Base-by-base conservation (phyloP, 2,797 vertebrate species). In the Mallotus villosus region DNA sequence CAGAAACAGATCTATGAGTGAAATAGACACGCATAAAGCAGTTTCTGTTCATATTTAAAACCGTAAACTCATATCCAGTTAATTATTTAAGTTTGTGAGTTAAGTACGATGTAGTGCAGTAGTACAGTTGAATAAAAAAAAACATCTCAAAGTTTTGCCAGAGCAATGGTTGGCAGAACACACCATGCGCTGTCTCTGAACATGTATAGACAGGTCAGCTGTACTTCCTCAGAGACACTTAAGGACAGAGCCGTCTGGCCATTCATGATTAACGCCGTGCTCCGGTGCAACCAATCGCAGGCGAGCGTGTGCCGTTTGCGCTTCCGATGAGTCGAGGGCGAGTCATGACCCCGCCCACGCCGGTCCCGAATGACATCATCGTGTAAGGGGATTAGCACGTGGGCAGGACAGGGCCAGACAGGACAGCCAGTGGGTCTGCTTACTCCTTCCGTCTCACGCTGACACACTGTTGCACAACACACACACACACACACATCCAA, bases 391-490 rank as follows among this genome's bases (percentile, higher is more conserved):
- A 90, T 92, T 90, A 24, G 51, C 55, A 46, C 3, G 41, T 51
- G 49, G 21, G 63, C 37, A 27, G 77, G 75, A 78, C 76, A 68
- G 81, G 76, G 78, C 78, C 68, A 79, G 58, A 8, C 66, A 55
- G 49, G 77, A 84, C 79, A 76, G 78, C 78, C 81, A 70, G 78
- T 19, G 3, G 83, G 76, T 82, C 76, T n/a, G 29, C 81, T 79
- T 86, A 81, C 88, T 88, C 90, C 88, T 86, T 85, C 77, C 85
- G 85, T 84, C 81, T 88, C 84, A 86, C 6, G 2, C 75, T 87
- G 83, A 87, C 76, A 79, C 82, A 81, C 73, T 64, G 51, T 75
- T 72, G 59, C 73, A 57, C 60, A 57, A 70, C 34, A 57, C 66
- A 64, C 72, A 51, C 69, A n/a, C n/a, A 63, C 57, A 68, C 64